Percentiles rank a stretch among this genome's conserved stretches.
Evolutionary conservation across 2,888 invertebrate species (phyloP).

Genomic region (Rhamnusium bicolor): DNA sequence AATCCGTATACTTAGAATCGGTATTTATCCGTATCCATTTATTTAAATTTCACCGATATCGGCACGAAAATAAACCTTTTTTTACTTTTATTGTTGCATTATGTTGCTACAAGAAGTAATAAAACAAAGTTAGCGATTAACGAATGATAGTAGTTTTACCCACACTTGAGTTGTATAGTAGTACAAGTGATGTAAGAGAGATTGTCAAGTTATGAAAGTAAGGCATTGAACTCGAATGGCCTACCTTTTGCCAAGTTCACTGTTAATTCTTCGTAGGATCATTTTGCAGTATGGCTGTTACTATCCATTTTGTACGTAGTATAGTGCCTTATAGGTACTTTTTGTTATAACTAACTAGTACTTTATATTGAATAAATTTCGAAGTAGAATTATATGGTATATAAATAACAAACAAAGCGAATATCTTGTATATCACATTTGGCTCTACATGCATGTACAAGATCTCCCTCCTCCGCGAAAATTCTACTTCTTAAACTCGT

Average conservation of each 20-base stretch:
- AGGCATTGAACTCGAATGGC: constrained; percentile 70
- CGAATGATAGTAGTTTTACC: constrained; percentile 52
- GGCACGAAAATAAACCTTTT: too few species aligned
- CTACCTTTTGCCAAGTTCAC: constrained; percentile 70
- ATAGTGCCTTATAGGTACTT: neutral
- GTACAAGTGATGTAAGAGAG: constrained; percentile 70
- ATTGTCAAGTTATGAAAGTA: constrained; percentile 70
- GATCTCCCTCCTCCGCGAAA: too few species aligned
- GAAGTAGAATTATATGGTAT: too few species aligned
- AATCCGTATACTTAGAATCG: too few species aligned
- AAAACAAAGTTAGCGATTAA: constrained; percentile 30
- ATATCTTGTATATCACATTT: too few species aligned
- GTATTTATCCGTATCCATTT: too few species aligned
- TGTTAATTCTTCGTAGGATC: constrained; percentile 55
- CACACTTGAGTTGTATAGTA: constrained; percentile 56
- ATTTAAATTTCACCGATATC: too few species aligned
- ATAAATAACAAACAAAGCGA: too few species aligned
- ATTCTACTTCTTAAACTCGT: too few species aligned
- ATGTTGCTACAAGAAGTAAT: constrained; percentile 18
- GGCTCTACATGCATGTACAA: too few species aligned
- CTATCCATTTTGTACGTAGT: constrained; percentile 12
- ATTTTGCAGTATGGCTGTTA: constrained; percentile 15
- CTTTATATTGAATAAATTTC: too few species aligned
- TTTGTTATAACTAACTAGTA: neutral
- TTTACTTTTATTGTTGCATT: neutral